Evolutionary conservation across 2,797 vertebrate genomes (phyloP).

Genomic region (Peromyscus aztecus): DNA sequence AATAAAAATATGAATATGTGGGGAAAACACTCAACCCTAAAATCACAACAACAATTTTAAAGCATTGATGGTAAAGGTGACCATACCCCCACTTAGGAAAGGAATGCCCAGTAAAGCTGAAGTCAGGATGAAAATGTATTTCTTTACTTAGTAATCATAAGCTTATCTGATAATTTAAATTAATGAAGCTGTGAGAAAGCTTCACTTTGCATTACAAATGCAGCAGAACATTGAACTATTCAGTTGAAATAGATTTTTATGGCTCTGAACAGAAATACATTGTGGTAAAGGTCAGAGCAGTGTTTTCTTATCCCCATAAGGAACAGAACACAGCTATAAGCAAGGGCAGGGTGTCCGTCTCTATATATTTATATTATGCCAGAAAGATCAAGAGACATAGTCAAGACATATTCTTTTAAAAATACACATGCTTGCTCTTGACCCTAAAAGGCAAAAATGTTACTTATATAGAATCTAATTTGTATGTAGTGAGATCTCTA

Average conservation of each 20-base stretch:
- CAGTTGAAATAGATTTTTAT: constrained; percentile 54
- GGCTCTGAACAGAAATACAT: constrained; percentile 34
- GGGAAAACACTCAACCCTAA: background rate
- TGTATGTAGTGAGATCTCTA: background rate
- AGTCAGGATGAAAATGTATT: constrained; percentile 51
- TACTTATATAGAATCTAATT: background rate
- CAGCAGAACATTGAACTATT: constrained; percentile 55
- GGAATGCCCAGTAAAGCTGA: background rate
- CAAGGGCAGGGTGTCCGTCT: background rate
- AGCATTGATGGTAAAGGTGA: background rate
- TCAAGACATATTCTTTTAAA: background rate
- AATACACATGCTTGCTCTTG: background rate
- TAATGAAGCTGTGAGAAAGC: constrained; percentile 60
- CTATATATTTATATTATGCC: background rate
- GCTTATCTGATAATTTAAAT: constrained; percentile 73
- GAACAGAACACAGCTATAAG: background rate
- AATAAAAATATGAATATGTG: background rate
- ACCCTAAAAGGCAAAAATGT: background rate
- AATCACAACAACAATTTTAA: background rate
- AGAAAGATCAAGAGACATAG: background rate
- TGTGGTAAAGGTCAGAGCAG: constrained; percentile 13
- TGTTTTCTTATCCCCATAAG: background rate
- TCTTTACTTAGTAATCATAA: constrained; percentile 69
- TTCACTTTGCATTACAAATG: constrained; percentile 58
- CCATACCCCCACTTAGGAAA: background rate